A percentile compares a stretch with the other conserved stretches of the same genome.
These are phyloP conservation scores for Lymantria monacha DNA, from an alignment of 2,888 invertebrate species.

Conservation along the genomic window DNA sequence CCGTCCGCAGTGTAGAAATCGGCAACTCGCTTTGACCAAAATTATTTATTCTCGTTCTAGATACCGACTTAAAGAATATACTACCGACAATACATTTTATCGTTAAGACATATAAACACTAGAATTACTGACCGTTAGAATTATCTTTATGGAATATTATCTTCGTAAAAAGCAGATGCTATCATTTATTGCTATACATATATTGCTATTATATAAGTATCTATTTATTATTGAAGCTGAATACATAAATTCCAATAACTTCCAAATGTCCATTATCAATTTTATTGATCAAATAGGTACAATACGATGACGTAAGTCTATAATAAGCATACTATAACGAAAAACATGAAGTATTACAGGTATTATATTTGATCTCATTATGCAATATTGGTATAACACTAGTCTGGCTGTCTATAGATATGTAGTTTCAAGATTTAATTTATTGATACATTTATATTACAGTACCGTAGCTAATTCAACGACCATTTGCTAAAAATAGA, in stretches of 20 bases:
- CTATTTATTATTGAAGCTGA: neutral
- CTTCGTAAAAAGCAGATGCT: neutral
- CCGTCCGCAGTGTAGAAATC: too few species aligned
- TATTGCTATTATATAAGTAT: neutral
- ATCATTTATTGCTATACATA: neutral
- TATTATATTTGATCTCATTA: conserved; percentile 12
- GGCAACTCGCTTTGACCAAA: too few species aligned
- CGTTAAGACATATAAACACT: too few species aligned
- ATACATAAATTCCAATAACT: neutral
- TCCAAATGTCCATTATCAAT: neutral
- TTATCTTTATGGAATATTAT: too few species aligned
- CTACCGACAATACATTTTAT: too few species aligned
- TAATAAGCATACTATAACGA: neutral
- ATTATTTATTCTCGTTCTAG: too few species aligned
- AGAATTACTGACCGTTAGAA: too few species aligned
- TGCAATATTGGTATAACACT: conserved; percentile 23
- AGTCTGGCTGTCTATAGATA: conserved; percentile 18
- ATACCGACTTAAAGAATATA: too few species aligned
- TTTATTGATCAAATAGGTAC: neutral
- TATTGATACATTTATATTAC: conserved; percentile 29
- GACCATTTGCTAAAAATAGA: conserved; percentile 53
- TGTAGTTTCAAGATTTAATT: conserved; percentile 35
- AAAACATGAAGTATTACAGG: conserved; percentile 1
- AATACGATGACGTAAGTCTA: neutral
- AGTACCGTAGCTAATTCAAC: conserved; percentile 18